phyloP scores from a whole-genome alignment of 2,888 invertebrate genomes.

The Hesperia comma region DNA sequence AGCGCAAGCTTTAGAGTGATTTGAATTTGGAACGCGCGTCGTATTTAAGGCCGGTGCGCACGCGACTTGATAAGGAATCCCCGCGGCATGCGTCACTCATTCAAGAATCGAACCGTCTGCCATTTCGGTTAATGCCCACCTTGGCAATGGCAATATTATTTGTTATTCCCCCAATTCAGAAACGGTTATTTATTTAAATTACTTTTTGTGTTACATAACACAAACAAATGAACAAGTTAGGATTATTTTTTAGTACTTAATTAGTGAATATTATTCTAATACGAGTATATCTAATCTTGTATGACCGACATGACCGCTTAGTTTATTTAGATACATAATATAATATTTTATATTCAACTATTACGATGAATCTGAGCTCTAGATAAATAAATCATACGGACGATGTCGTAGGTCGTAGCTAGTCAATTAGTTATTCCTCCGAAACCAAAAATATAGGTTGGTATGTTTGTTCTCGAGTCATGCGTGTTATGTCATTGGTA shows the following conservation, averaged over 20 bases:
- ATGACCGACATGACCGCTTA: no score
- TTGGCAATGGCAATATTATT: conserved; percentile 1
- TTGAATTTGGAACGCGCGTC: conserved; percentile 47
- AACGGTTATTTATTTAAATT: neutral
- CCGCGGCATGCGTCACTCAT: conserved; percentile 53
- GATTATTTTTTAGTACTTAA: no score
- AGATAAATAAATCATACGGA: no score
- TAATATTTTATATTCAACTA: no score
- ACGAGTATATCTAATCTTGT: no score
- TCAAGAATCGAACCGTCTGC: conserved; percentile 43
- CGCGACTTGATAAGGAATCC: conserved; percentile 52
- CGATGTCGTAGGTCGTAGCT: no score
- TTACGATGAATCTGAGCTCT: neutral
- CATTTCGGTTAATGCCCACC: conserved; percentile 31
- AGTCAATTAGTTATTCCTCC: no score
- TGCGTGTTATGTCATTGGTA: no score
- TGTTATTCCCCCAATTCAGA: conserved; percentile 36
- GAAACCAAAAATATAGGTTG: no score
- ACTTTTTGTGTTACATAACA: neutral
- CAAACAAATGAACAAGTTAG: neutral
- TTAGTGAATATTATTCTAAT: no score
- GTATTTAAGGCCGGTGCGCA: conserved; percentile 48
- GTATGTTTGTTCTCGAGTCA: no score
- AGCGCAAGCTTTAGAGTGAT: conserved; percentile 49
- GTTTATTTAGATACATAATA: no score